phyloP scores from a whole-genome alignment of 2,888 invertebrate genomes.

The Pemphredon lugubris region DNA sequence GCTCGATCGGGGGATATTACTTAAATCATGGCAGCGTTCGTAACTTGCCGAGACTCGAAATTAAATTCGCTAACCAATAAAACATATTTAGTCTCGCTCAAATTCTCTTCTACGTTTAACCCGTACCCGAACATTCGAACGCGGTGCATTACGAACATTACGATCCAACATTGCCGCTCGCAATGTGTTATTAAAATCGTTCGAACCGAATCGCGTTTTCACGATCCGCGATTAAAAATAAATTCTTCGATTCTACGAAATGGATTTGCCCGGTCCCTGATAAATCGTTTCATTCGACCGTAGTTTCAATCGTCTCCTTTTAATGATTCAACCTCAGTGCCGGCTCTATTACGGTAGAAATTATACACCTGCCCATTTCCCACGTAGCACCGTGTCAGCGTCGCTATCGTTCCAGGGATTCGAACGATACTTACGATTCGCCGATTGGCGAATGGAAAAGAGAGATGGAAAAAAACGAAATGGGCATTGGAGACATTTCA shows the following conservation, averaged over 20 bases:
- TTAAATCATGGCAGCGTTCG: too few species aligned
- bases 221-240: conserved; percentile 4
- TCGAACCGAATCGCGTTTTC: neutral
- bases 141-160: too few species aligned
- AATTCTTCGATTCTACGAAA: neutral
- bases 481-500: conserved; percentile 2
- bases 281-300: conserved; percentile 6
- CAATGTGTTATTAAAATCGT: conserved; percentile 2
- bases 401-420: neutral
- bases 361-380: conserved; percentile 1
- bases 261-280: conserved; percentile 1
- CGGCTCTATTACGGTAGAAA: neutral
- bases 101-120: too few species aligned
- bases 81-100: too few species aligned
- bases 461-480: neutral
- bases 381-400: conserved; percentile 3
- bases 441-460: neutral
- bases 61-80: too few species aligned
- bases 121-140: too few species aligned
- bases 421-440: neutral
- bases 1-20: too few species aligned
- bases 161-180: too few species aligned
- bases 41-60: too few species aligned
- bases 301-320: neutral
- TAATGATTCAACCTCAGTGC: neutral